Percentiles rank a stretch among this genome's conserved stretches.
Conservation (phyloP, 2,888 invertebrate genomes). For the Latrodectus hesperus region DNA sequence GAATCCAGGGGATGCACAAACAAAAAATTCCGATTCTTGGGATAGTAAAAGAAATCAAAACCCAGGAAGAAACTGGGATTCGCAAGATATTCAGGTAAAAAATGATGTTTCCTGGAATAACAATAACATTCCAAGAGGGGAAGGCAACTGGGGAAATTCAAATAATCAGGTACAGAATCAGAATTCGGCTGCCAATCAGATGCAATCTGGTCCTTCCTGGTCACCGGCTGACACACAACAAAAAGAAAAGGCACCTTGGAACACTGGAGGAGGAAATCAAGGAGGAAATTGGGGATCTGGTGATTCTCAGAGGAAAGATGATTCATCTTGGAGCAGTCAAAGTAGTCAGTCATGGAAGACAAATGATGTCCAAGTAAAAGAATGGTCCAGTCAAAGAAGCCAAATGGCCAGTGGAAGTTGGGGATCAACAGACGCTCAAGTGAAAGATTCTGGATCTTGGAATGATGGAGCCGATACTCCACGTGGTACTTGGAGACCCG, state of each 20-base stretch:
- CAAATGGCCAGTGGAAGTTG: slow-evolving; percentile 16
- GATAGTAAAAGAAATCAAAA: slow-evolving; percentile 2
- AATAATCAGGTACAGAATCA: not conserved
- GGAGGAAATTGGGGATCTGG: slow-evolving; percentile 4
- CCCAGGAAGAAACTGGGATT: slow-evolving; percentile 16
- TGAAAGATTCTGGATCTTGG: slow-evolving; percentile 27
- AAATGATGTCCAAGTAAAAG: slow-evolving; percentile 28
- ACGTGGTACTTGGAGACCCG: slow-evolving; percentile 23
- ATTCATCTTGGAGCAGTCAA: slow-evolving; percentile 12
- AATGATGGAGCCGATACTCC: slow-evolving; percentile 5
- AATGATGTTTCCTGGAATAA: slow-evolving; percentile 17
- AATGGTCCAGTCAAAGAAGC: slow-evolving; percentile 14
- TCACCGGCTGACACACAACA: not conserved
- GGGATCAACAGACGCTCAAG: slow-evolving; percentile 23
- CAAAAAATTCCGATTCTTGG: not conserved
- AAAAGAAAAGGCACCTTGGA: not conserved
- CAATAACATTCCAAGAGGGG: not conserved
- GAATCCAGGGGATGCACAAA: slow-evolving; percentile 1
- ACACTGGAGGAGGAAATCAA: not conserved
- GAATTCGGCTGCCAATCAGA: not conserved
- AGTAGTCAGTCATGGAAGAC: not conserved
- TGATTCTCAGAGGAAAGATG: not conserved
- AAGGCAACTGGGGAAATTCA: not conserved
- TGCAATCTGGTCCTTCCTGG: not conserved
- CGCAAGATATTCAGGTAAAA: slow-evolving; percentile 16